Evolutionary conservation across 2,113 vertebrate species (phyloP).

Genomic region (Boleophthalmus pectinirostris): DNA sequence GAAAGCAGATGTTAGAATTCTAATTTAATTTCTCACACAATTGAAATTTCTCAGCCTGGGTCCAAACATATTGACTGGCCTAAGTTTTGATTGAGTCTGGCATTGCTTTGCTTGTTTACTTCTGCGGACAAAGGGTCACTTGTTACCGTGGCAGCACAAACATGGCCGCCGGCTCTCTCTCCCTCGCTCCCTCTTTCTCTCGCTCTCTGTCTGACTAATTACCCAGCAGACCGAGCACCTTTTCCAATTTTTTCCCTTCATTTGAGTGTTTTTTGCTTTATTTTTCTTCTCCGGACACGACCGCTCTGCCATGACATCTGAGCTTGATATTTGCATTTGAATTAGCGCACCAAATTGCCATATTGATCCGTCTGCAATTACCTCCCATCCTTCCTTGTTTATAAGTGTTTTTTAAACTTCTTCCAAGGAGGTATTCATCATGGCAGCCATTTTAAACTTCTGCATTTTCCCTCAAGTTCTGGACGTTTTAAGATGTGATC

Average conservation of each 20-base stretch:
- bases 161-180: slow-evolving; percentile 52
- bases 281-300: slow-evolving; percentile 39
- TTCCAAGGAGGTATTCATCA: slow-evolving; percentile 31
- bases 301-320: slow-evolving; percentile 48
- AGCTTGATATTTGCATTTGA: slow-evolving; percentile 64
- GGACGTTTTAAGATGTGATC: background rate
- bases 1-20: background rate
- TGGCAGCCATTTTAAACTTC: slow-evolving; percentile 19
- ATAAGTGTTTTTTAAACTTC: slow-evolving; percentile 28
- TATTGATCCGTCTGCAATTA: slow-evolving; percentile 61
- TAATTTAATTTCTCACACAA: background rate
- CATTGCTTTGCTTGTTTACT: slow-evolving; percentile 62
- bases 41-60: background rate
- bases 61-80: slow-evolving; percentile 44
- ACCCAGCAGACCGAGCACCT: slow-evolving; percentile 60
- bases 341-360: slow-evolving; percentile 57
- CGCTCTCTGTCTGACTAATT: slow-evolving; percentile 71
- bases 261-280: slow-evolving; percentile 32
- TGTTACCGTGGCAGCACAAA: slow-evolving; percentile 64
- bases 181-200: slow-evolving; percentile 8
- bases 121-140: slow-evolving; percentile 60
- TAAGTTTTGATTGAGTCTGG: slow-evolving; percentile 62
- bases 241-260: slow-evolving; percentile 38
- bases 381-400: slow-evolving; percentile 37
- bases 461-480: slow-evolving; percentile 1